Percentiles rank a stretch among this genome's conserved stretches.
Conservation (phyloP, 2,113 vertebrate genomes). For the Aegithalos caudatus region DNA sequence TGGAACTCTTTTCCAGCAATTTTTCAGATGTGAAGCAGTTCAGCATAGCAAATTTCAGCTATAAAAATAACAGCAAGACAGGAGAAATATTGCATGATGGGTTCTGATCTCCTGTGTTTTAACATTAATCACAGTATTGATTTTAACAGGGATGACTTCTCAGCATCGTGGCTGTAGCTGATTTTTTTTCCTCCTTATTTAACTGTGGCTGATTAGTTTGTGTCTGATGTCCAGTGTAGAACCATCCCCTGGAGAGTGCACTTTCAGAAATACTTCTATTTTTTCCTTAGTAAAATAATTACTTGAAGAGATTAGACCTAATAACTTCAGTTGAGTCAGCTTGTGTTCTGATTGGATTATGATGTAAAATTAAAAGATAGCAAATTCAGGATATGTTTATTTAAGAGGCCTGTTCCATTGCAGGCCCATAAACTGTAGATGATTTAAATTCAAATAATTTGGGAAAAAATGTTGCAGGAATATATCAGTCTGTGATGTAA, state of each 20-base stretch:
- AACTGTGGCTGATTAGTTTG: neutral
- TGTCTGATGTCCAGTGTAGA: neutral
- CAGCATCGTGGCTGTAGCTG: neutral
- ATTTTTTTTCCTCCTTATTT: conserved; percentile 23
- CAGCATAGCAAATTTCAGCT: conserved; percentile 13
- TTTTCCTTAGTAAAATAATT: neutral
- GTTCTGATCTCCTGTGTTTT: conserved; percentile 17
- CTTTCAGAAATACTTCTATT: neutral
- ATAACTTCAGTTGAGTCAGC: neutral
- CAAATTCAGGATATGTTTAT: neutral
- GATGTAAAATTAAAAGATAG: neutral
- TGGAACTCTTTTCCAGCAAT: neutral
- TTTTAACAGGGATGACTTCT: conserved; percentile 34
- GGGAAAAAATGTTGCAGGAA: neutral
- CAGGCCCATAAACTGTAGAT: neutral
- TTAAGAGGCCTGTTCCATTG: neutral
- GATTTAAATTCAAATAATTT: neutral
- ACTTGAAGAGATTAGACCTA: neutral
- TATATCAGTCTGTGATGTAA: neutral
- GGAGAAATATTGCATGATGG: conserved; percentile 54
- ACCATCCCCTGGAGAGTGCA: neutral
- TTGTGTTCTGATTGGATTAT: neutral
- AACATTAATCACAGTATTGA: conserved; percentile 62
- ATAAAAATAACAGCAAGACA: conserved; percentile 46
- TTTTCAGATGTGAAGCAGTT: neutral